Percentiles rank a stretch among this genome's conserved stretches.
Evolutionary conservation across 2,113 vertebrate species (phyloP).

Genomic region (Riparia riparia): DNA sequence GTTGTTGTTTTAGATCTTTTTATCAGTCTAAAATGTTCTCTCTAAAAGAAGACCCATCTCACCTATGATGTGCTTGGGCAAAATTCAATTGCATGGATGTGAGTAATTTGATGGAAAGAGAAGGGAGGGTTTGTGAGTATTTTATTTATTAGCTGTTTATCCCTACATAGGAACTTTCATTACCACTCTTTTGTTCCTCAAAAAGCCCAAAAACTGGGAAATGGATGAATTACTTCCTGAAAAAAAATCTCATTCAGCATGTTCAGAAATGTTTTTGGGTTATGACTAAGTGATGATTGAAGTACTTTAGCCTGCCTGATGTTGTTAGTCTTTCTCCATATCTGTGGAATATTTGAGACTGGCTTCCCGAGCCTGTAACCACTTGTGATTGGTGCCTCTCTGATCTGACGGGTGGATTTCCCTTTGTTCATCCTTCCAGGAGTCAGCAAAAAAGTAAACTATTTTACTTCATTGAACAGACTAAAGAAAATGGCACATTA

Average conservation of each 20-base stretch:
- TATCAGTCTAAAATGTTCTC: neutral
- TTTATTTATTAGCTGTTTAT: neutral
- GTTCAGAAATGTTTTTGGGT: neutral
- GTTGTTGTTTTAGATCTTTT: neutral
- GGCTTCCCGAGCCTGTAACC: neutral
- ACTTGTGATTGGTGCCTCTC: neutral
- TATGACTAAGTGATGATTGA: neutral
- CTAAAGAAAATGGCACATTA: neutral
- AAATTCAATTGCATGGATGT: neutral
- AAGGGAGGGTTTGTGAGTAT: neutral
- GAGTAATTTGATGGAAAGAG: neutral
- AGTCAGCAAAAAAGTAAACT: neutral
- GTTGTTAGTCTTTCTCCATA: conserved; percentile 11
- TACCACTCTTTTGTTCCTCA: neutral
- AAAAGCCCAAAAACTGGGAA: neutral
- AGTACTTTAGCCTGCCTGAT: conserved; percentile 1
- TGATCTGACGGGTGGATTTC: neutral
- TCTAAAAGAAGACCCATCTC: neutral
- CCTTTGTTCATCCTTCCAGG: neutral
- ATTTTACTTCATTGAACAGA: neutral
- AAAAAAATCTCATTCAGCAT: neutral
- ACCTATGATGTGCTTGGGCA: neutral
- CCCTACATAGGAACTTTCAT: neutral
- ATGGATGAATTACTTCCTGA: neutral
- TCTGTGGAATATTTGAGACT: neutral